Conservation (phyloP, 2,888 invertebrate species). For the Subacronicta megacephala region DNA sequence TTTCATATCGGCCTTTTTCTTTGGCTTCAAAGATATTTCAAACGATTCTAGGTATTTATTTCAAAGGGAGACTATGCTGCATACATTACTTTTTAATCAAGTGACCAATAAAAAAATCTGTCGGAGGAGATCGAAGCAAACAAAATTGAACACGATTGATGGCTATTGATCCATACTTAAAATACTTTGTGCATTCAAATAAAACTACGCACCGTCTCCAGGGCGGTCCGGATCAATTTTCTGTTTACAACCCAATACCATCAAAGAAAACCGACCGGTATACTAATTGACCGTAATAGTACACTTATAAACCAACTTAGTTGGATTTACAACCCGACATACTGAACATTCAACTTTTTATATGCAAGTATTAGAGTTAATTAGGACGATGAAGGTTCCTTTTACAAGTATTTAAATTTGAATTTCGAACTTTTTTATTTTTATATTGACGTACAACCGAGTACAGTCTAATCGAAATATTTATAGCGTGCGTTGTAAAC, state of each 20-base stretch:
- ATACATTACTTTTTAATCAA: neutral
- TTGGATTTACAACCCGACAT: conserved; percentile 61
- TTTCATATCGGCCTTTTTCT: no score
- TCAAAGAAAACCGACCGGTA: conserved; percentile 81
- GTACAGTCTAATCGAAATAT: conserved; percentile 29
- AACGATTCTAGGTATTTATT: no score
- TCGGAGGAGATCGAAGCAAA: conserved; percentile 41
- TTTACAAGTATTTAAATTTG: conserved; percentile 54
- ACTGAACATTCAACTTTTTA: conserved; percentile 50
- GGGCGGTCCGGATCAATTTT: conserved; percentile 86
- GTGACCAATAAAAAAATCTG: conserved; percentile 46
- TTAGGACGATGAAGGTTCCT: conserved; percentile 52
- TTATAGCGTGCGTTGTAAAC: conserved; percentile 38
- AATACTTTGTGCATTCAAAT: conserved; percentile 62
- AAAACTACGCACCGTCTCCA: conserved; percentile 62
- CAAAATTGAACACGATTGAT: conserved; percentile 55
- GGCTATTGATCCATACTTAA: conserved; percentile 48
- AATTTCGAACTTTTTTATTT: conserved; percentile 33
- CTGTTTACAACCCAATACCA: conserved; percentile 81
- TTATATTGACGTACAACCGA: conserved; percentile 27
- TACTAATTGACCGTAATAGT: conserved; percentile 86
- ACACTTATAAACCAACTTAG: conserved; percentile 69
- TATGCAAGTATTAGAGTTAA: conserved; percentile 51
- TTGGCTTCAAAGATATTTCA: no score
- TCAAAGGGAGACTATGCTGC: no score